A percentile compares a stretch with the other conserved stretches of the same genome.
Conservation (phyloP, 2,113 vertebrate genomes). For the Oncorhynchus clarkii region DNA sequence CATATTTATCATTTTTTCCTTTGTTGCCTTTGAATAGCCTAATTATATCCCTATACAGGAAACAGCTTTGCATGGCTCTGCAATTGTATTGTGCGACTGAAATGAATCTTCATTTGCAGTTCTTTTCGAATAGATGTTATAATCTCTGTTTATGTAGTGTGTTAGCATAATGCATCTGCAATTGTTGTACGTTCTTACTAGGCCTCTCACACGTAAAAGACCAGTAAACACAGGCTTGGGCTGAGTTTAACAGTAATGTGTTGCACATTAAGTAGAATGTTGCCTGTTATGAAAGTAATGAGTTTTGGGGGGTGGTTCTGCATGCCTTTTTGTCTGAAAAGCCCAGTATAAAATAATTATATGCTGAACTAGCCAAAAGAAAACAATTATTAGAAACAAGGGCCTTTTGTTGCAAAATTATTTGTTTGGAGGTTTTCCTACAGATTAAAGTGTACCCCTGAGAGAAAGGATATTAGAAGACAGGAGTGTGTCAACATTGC, state of each 20-base stretch:
- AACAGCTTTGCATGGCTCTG: background rate
- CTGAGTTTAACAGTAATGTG: slow-evolving; percentile 12
- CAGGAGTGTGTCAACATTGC: background rate
- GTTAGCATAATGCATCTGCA: slow-evolving; percentile 4
- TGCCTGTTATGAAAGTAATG: slow-evolving; percentile 45
- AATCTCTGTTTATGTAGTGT: slow-evolving; percentile 3
- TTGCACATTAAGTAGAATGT: slow-evolving; percentile 30
- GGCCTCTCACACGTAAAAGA: slow-evolving; percentile 12
- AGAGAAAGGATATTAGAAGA: background rate
- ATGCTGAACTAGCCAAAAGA: slow-evolving; percentile 29
- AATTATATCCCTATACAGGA: slow-evolving; percentile 32
- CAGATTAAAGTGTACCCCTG: background rate
- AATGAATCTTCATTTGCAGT: slow-evolving; percentile 7
- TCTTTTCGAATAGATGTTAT: background rate
- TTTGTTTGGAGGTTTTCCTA: background rate
- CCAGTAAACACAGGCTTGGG: slow-evolving; percentile 14
- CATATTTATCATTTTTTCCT: slow-evolving; percentile 32
- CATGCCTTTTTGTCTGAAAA: slow-evolving; percentile 23
- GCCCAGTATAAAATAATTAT: slow-evolving; percentile 43
- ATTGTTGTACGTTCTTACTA: background rate
- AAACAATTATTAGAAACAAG: slow-evolving; percentile 42
- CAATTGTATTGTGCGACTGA: background rate
- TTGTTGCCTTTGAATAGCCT: slow-evolving; percentile 32
- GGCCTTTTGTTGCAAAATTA: slow-evolving; percentile 19
- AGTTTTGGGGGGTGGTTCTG: slow-evolving; percentile 24